Percentiles rank a stretch among this genome's conserved stretches.
These are phyloP conservation scores for Patella ulyssiponensis DNA, from an alignment of 2,888 invertebrate species.

Conservation along the genomic window DNA sequence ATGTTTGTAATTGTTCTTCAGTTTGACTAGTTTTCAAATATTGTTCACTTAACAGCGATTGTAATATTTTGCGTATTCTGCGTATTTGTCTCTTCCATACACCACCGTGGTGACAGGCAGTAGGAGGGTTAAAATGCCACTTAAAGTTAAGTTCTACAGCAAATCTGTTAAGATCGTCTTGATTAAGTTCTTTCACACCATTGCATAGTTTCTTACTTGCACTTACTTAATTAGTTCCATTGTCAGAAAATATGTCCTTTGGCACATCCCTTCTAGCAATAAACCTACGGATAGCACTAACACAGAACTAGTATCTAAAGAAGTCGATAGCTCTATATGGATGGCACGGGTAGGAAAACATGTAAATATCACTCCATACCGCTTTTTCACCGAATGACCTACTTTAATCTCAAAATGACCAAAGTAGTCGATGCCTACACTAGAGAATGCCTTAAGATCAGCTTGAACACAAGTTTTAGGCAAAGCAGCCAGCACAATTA, in stretches of 20 bases:
- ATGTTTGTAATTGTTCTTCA: no score
- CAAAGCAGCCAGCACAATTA: slow-evolving; percentile 1
- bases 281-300: no score
- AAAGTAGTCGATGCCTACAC: background rate
- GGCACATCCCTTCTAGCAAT: no score
- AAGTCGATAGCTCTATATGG: no score
- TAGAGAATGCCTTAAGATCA: slow-evolving; percentile 1
- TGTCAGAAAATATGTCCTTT: no score
- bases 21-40: no score
- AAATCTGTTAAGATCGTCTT: background rate
- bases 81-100: slow-evolving; percentile 16
- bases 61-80: background rate
- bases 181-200: slow-evolving; percentile 8
- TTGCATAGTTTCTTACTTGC: background rate
- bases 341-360: no score
- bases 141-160: background rate
- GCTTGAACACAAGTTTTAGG: background rate
- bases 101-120: slow-evolving; percentile 17
- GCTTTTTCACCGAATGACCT: background rate
- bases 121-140: slow-evolving; percentile 14
- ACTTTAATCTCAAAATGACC: slow-evolving; percentile 9
- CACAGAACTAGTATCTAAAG: no score
- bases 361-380: slow-evolving; percentile 14
- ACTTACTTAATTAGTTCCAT: slow-evolving; percentile 11
- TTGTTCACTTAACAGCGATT: no score